Evolutionary conservation across 2,888 invertebrate species (phyloP).

Genomic region (Diarsia rubi): DNA sequence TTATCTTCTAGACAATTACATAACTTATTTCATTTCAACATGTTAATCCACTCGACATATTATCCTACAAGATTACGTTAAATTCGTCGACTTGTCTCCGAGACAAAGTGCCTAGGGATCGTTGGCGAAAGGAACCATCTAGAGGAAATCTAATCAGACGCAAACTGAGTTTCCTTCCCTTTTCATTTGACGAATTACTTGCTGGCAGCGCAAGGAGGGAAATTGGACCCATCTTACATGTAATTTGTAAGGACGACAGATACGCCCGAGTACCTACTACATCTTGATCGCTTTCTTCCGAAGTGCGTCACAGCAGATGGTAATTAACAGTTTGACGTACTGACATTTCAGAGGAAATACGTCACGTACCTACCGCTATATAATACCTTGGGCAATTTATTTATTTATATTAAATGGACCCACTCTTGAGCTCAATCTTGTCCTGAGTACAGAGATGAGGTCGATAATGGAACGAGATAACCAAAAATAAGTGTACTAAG

Average conservation of each 20-base stretch:
- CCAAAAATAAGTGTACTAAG: too few relatives aligned
- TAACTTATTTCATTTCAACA: constrained; percentile 13
- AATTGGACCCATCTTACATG: constrained; percentile 35
- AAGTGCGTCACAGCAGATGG: constrained; percentile 38
- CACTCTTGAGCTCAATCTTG: too few relatives aligned
- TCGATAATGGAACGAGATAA: too few relatives aligned
- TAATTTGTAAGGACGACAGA: constrained; percentile 41
- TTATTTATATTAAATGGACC: neutral
- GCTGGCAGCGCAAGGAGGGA: constrained; percentile 28
- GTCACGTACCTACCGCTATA: neutral
- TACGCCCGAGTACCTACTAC: constrained; percentile 1
- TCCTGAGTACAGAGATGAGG: too few relatives aligned
- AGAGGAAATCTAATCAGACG: constrained; percentile 58
- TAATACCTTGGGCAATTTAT: neutral
- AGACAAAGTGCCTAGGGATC: constrained; percentile 32
- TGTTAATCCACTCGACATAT: constrained; percentile 6
- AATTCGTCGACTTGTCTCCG: constrained; percentile 25
- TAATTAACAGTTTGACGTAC: constrained; percentile 34
- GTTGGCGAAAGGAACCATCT: constrained; percentile 45
- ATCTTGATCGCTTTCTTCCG: constrained; percentile 29
- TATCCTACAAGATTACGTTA: constrained; percentile 25
- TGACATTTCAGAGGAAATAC: constrained; percentile 5
- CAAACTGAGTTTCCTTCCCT: constrained; percentile 40
- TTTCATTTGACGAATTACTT: constrained; percentile 52
- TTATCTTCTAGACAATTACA: neutral